Conservation (phyloP, 1,140 invertebrate genomes). For the Caenorhabditis brenneri region DNA sequence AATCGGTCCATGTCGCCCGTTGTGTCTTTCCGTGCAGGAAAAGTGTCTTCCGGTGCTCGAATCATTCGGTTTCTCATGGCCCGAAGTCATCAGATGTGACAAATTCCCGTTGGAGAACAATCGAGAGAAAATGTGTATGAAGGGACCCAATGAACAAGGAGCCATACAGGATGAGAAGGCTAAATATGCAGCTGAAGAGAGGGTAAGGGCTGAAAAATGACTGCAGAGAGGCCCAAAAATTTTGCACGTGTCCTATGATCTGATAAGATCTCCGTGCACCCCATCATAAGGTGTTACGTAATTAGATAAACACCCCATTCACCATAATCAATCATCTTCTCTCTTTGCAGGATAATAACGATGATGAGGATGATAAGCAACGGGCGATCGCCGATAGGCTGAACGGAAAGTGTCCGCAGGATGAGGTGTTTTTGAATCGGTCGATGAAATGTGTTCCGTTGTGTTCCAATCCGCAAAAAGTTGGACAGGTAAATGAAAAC, state of each 20-base stretch:
- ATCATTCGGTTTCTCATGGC: slow-evolving; percentile 72
- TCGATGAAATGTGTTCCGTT: slow-evolving; percentile 54
- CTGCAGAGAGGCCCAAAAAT: neutral
- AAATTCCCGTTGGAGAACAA: slow-evolving; percentile 69
- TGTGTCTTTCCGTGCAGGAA: slow-evolving; percentile 72
- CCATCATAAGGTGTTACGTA: neutral
- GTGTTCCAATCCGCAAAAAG: slow-evolving; percentile 52
- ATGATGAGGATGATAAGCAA: neutral
- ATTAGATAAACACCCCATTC: neutral
- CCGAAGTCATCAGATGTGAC: slow-evolving; percentile 71
- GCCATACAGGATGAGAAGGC: slow-evolving; percentile 36
- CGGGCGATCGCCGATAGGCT: neutral
- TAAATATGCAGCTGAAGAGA: neutral
- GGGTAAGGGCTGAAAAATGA: neutral
- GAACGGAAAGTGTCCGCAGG: slow-evolving; percentile 35
- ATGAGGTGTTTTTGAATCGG: slow-evolving; percentile 57
- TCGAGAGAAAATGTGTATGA: slow-evolving; percentile 60
- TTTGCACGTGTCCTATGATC: neutral
- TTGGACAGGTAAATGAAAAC: slow-evolving; percentile 46
- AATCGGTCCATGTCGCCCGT: slow-evolving; percentile 72
- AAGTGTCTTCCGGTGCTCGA: slow-evolving; percentile 72
- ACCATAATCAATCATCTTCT: slow-evolving; percentile 16
- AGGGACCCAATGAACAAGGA: slow-evolving; percentile 53
- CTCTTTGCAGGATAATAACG: slow-evolving; percentile 6
- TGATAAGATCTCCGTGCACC: neutral